Evolutionary conservation across 1,140 invertebrate genomes (phyloP), one percentile per base, ranked within the genome.

Genomic region (Drosophila kepulauana): DNA sequence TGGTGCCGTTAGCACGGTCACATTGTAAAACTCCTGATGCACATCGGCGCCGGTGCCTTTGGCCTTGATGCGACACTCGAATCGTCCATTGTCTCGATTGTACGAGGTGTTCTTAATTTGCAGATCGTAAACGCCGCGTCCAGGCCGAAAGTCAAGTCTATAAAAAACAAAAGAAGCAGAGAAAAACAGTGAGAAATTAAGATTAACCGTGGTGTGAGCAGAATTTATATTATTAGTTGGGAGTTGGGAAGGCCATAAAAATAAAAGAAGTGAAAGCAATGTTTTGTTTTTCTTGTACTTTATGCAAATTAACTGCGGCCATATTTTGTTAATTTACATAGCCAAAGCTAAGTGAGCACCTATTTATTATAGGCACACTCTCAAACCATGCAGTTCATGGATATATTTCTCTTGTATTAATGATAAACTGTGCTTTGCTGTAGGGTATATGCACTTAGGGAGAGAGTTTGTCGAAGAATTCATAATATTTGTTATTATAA

Each of bases 31-130:
- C 92, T 98, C 97, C 65, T 96, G 95, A 93, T 98, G 97, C 38
- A 98, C 93, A 88, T 97, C 96, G 16, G 95, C 94, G 0, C 97
- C 97, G n/a, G 96, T 97, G 6, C 97, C 97, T 48, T 95, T 95
- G 20, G 96, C 96, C 92, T 98, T 98, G 57, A 98, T 95, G 16
- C 96, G 95, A 91, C 98, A 99, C 93, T 98, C 97, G 93, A 98
- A 98, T 62, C 96, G 95, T 30, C 97, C 98, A 92, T 98, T 98
- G 94, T 99, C 97, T 1, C 97, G 94, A 82, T 97, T 97, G 93
- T 98, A 98, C 15, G 96, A 96, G 1, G 97, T 96, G 90, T 97
- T 97, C 16, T 95, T 94, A 78, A 99, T 98, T 91, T 96, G 94
- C 81, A 99, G 94, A 93, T 98, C 97, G 93, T 98, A 99, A 49